A percentile compares a stretch with the other conserved stretches of the same genome.
These are phyloP conservation scores for Melolontha melolontha DNA, from an alignment of 2,888 invertebrate species.

Conservation along the genomic window DNA sequence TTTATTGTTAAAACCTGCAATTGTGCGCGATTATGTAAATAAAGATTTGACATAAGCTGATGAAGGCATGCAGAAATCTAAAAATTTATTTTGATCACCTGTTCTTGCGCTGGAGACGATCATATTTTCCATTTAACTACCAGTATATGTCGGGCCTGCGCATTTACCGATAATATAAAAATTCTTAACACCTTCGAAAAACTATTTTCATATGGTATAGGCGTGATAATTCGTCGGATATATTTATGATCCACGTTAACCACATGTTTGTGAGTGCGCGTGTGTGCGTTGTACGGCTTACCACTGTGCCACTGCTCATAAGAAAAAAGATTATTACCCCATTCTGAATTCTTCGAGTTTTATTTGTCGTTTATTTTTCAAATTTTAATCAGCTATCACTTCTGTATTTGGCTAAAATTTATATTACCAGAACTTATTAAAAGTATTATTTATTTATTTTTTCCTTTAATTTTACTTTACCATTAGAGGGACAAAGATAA, in stretches of 20 bases:
- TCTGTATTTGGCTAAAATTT: constrained; percentile 25
- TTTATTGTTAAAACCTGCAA: no score
- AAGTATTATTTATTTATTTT: not conserved
- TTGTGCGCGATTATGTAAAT: constrained; percentile 14
- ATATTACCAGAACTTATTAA: not conserved
- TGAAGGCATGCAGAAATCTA: constrained; percentile 17
- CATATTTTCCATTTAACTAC: constrained; percentile 49
- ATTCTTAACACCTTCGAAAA: constrained; percentile 52
- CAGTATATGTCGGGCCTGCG: constrained; percentile 44
- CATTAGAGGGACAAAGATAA: not conserved
- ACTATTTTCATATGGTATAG: constrained; percentile 47
- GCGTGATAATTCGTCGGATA: constrained; percentile 50
- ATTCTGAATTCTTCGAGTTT: constrained; percentile 46
- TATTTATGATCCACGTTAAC: constrained; percentile 49
- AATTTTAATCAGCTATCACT: constrained; percentile 39
- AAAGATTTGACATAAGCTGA: constrained; percentile 4
- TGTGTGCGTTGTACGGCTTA: constrained; percentile 44
- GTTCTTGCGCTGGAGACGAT: not conserved
- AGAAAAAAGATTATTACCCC: constrained; percentile 50
- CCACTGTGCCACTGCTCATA: constrained; percentile 48
- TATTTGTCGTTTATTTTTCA: constrained; percentile 45
- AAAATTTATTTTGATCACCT: constrained; percentile 19
- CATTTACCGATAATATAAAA: constrained; percentile 48
- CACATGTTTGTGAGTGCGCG: not conserved
- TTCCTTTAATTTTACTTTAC: constrained; percentile 6